Base-by-base conservation (phyloP, 2,797 vertebrate species). In the Lagocephalus sceleratus region DNA sequence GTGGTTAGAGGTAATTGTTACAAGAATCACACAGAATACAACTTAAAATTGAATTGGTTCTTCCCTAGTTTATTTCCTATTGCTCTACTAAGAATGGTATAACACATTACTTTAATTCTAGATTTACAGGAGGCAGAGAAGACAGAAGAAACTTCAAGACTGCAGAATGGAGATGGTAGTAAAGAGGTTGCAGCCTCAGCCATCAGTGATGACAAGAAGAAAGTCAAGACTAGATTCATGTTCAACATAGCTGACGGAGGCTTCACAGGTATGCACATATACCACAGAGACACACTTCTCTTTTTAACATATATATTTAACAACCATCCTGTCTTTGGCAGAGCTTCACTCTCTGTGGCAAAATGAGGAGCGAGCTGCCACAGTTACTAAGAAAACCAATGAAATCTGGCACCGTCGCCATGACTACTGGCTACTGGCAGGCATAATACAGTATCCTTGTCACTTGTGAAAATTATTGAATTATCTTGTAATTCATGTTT, bases 401-500 rank as follows among this genome's bases (percentile, higher is more conserved):
- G 97, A 99, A 87, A 99, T 99, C 81, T 99, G 97, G 97, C 97
- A 99, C 76, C 93, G 97, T 41, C 93, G 96, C 38, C 97, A 99
- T 2, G 97, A 99, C 85, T 99, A 98, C 86, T 99, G 97, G 97
- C 91, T 99, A 51, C 90, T 99, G 55, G 94, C 96, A 20, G 97
- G 97, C 42, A 99, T 99, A 81, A 97, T 99, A 75, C 98, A 96
- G 97, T 98, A 99, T 99, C 97, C 93, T 98, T 94, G 66, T 17
- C 49, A 7, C 12, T 2, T 20, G 3, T 6, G n/a, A 25, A 14
- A 16, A 22, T 5, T 6, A 12, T 2, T 39, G 15, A 16, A 41
- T 16, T 16, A 17, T 16, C 9, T 17, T 41, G 15, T n/a, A 17
- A 41, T 41, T 16, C 39, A 41, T 17, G n/a, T 5, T 41, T 41